A percentile compares a stretch with the other conserved stretches of the same genome.
Conservation (phyloP, 2,113 vertebrate genomes). For the Anhinga rufa region DNA sequence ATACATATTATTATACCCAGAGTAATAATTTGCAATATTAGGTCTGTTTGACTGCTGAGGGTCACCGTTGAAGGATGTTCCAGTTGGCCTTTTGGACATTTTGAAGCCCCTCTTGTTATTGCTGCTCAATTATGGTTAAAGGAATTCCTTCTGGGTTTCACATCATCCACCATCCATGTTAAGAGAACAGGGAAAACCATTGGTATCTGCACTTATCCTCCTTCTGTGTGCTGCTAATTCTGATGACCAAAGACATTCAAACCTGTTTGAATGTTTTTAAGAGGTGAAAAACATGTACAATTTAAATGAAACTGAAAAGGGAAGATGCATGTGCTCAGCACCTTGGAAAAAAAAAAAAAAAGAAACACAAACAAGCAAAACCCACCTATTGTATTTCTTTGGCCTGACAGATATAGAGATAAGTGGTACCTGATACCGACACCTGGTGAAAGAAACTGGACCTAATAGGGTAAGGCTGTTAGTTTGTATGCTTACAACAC, state of each 20-base stretch:
- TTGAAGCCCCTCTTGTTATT: not conserved
- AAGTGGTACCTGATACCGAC: not conserved
- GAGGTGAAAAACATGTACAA: not conserved
- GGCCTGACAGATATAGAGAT: not conserved
- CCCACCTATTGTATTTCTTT: not conserved
- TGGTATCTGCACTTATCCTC: not conserved
- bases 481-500: not conserved
- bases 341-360: not conserved
- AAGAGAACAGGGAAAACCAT: not conserved
- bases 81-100: not conserved
- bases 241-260: not conserved
- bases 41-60: not conserved
- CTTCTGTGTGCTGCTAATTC: not conserved
- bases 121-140: not conserved
- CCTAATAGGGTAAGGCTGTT: not conserved
- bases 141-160: not conserved
- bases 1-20: not conserved
- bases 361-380: not conserved
- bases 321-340: not conserved
- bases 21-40: not conserved
- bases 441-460: not conserved
- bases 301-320: not conserved
- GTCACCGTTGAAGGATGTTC: not conserved
- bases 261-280: not conserved
- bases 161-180: not conserved